Evolutionary conservation across 2,113 vertebrate species (phyloP), one percentile per base, ranked within the genome.

Genomic region (Pelvicachromis taeniatus): DNA sequence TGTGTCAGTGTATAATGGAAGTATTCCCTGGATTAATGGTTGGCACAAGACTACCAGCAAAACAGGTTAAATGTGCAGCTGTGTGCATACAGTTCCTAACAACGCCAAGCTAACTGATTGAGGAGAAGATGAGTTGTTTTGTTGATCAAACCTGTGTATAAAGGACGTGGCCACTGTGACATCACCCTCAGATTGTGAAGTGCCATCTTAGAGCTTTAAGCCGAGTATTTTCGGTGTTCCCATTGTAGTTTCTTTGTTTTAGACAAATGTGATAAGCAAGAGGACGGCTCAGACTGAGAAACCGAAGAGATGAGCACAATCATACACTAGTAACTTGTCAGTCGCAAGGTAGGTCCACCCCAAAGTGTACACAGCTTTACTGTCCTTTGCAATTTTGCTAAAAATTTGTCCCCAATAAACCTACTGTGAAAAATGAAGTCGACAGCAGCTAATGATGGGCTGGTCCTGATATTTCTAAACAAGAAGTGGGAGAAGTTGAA

Each of bases 11-110:
- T 77, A 11, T 59, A 58, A 59, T 89, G 75, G 61, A 81, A 82
- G 58, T 78, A 85, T 82, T 84, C 63, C 65, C 73, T 53, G 55
- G 77, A 87, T 87, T 85, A 87, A 79, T 83, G 42, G 11, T 56
- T 35, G 19, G 9, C 4, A 38, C 35, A 33, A 14, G 52, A 81
- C 80, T 83, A 52, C 38, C 8, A 63, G 54, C 33, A 77, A 50
- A 82, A 75, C 40, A 75, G 26, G 70, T 52, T 31, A 31, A 75
- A 75, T 75, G 48, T 8, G 17, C 45, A 75, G 23, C 2, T 42
- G 7, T 63, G 26, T 48, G 23, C 23, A 29, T 53, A 55, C 17
- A 10, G 52, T 9, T 45, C 13, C 63, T 16, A 70, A 45, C 38
- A 70, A 45, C 26, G 40, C 26, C 40, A 70, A 45, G 40, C 1